Evolutionary conservation across 53 echinoderm and acorn worm species (phyloP).

Genomic region (Mesocentrotus franciscanus): DNA sequence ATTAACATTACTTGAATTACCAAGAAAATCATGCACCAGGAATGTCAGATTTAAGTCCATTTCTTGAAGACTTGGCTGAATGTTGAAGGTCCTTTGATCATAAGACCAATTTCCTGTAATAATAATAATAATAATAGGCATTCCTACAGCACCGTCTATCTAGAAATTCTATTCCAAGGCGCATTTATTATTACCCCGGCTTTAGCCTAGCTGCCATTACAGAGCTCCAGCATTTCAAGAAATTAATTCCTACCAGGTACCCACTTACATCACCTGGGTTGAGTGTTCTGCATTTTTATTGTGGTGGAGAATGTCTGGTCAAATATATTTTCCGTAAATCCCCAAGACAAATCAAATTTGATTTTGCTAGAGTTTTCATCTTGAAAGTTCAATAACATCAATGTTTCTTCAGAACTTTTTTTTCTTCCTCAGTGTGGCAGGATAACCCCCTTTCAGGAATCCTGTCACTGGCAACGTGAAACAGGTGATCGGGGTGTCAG

Average conservation of each 20-base stretch:
- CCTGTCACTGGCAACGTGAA: constrained; percentile 5
- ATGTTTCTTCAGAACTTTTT: neutral
- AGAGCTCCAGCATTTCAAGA: too few species aligned
- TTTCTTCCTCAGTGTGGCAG: neutral
- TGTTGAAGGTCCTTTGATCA: neutral
- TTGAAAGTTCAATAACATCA: neutral
- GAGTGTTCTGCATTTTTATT: neutral
- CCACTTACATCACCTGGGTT: too few species aligned
- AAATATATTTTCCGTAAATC: neutral
- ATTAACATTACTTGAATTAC: too few species aligned
- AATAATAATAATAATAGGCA: too few species aligned
- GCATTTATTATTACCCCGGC: too few species aligned
- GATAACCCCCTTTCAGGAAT: constrained; percentile 9
- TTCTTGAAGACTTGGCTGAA: neutral
- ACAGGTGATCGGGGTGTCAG: constrained; percentile 37
- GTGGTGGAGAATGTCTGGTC: neutral
- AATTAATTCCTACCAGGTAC: too few species aligned
- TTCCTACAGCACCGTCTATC: too few species aligned
- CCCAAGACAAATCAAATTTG: neutral
- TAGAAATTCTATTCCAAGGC: too few species aligned
- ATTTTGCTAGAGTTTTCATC: neutral
- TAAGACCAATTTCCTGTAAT: neutral
- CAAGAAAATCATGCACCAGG: neutral
- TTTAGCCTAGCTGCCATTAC: too few species aligned
- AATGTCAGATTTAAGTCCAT: neutral